phyloP scores from a whole-genome alignment of 1,140 invertebrate species.

The Procambarus clarkii region DNA sequence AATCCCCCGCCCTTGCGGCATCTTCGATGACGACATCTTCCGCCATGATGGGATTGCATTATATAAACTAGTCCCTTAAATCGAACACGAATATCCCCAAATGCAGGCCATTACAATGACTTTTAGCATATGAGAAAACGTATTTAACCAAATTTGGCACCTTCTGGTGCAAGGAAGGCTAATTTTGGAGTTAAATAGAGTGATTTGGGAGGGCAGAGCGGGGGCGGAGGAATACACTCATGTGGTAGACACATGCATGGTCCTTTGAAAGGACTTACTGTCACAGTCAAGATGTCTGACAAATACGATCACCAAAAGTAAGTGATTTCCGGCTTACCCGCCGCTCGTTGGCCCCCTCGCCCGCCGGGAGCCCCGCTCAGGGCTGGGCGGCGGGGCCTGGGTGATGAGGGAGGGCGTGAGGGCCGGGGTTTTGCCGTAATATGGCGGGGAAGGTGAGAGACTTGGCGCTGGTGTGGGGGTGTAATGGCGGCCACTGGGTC shows the following conservation, averaged over 20 bases:
- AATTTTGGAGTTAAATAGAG: neutral
- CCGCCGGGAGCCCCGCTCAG: too few relatives aligned
- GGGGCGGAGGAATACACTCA: constrained; percentile 26
- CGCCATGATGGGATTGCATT: constrained; percentile 50
- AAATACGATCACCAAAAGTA: constrained; percentile 51
- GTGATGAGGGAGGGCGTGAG: too few relatives aligned
- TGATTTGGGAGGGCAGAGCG: neutral
- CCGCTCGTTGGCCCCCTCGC: too few relatives aligned
- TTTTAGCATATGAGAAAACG: too few relatives aligned
- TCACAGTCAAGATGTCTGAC: constrained; percentile 48
- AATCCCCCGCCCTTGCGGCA: neutral
- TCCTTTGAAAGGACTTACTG: constrained; percentile 53
- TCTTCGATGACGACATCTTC: constrained; percentile 38
- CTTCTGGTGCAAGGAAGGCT: too few relatives aligned
- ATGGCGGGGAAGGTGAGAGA: neutral
- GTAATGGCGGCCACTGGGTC: constrained; percentile 31
- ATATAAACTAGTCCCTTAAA: constrained; percentile 40
- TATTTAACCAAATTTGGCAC: too few relatives aligned
- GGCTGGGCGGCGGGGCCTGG: too few relatives aligned
- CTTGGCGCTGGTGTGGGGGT: neutral
- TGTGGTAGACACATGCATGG: constrained; percentile 36
- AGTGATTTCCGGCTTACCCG: neutral
- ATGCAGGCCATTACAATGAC: too few relatives aligned
- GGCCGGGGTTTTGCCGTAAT: neutral
- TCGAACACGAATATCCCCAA: neutral